Percentiles rank a stretch among this genome's conserved stretches.
Conservation (phyloP, 2,113 vertebrate species). For the Oplegnathus fasciatus region DNA sequence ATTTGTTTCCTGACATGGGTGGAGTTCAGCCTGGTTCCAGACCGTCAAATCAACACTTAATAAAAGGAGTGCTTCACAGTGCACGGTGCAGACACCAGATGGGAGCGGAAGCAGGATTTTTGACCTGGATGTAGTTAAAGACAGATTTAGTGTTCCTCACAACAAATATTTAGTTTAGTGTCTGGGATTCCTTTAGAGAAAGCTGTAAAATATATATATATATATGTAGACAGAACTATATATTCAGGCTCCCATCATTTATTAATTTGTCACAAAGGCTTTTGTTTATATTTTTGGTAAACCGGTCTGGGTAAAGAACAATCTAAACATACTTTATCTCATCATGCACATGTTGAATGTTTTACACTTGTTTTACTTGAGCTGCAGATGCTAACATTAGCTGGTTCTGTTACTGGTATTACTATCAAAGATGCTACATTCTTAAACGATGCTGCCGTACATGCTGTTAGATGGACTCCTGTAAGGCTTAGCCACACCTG, state of each 20-base stretch:
- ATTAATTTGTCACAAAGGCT: background rate
- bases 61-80: slow-evolving; percentile 11
- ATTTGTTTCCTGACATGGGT: slow-evolving; percentile 19
- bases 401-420: no score
- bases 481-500: background rate
- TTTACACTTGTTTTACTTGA: no score
- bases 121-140: background rate
- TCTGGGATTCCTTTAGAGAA: background rate
- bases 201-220: background rate
- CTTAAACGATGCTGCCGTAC: no score
- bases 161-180: background rate
- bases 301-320: no score
- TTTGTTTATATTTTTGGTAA: no score
- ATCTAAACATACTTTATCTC: no score
- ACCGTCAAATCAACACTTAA: background rate
- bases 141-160: background rate
- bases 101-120: background rate
- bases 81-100: background rate
- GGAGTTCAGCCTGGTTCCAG: slow-evolving; percentile 8
- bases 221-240: background rate
- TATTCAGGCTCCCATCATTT: background rate
- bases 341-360: no score
- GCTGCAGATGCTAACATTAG: no score
- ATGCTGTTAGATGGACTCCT: no score
- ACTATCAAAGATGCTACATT: no score